phyloP scores from a whole-genome alignment of 2,797 vertebrate genomes.

The Siniperca obscura region DNA sequence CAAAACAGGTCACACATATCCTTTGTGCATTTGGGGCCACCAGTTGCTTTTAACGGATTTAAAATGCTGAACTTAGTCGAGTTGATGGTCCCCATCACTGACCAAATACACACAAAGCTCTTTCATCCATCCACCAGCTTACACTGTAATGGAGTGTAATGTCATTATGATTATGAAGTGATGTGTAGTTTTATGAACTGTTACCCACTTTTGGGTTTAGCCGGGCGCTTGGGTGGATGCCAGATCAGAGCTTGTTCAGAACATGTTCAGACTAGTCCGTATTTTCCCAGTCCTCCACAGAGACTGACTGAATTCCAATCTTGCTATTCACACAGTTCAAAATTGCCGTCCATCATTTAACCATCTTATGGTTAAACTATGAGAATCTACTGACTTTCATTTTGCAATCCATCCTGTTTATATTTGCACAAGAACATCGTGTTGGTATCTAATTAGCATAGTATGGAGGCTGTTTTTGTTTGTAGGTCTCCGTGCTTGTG shows the following conservation, averaged over 20 bases:
- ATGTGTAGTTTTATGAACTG: constrained; percentile 66
- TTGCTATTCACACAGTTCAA: constrained; percentile 45
- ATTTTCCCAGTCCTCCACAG: constrained; percentile 39
- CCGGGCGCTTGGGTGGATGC: constrained; percentile 51
- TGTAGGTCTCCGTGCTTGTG: neutral
- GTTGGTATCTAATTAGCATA: constrained; percentile 14
- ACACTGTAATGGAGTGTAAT: constrained; percentile 55
- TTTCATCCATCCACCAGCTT: constrained; percentile 59
- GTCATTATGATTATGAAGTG: constrained; percentile 60
- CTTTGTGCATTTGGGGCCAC: constrained; percentile 63
- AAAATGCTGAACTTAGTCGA: constrained; percentile 53
- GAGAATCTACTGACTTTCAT: constrained; percentile 12
- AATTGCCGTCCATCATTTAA: neutral
- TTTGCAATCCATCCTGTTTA: constrained; percentile 15
- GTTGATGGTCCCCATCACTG: constrained; percentile 29
- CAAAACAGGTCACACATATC: constrained; percentile 73
- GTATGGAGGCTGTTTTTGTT: constrained; percentile 2
- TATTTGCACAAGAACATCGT: constrained; percentile 4
- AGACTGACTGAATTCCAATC: constrained; percentile 53
- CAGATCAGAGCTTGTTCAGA: constrained; percentile 60
- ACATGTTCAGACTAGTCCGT: constrained; percentile 75
- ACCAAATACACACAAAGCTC: constrained; percentile 56
- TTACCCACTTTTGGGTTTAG: constrained; percentile 62
- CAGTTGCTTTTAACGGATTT: constrained; percentile 75
- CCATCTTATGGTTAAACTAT: constrained; percentile 22